A percentile compares a stretch with the other conserved stretches of the same genome.
phyloP scores from a whole-genome alignment of 2,797 vertebrate species.

The Eleutherodactylus coqui region DNA sequence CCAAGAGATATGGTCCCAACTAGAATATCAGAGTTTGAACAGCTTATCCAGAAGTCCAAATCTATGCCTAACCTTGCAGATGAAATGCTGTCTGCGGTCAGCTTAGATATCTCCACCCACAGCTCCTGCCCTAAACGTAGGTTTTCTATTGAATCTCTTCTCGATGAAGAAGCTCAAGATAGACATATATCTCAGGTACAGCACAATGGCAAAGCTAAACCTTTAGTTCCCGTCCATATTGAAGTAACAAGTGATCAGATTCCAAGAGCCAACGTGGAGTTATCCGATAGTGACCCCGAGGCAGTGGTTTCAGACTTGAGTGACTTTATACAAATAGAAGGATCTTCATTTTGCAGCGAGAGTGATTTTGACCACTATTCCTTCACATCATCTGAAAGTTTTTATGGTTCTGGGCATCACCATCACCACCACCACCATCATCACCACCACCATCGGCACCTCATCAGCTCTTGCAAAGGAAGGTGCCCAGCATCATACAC shows the following conservation, averaged over 20 bases:
- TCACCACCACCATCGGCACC: constrained; percentile 87
- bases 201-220: constrained; percentile 71
- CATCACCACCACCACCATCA: constrained; percentile 85
- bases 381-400: constrained; percentile 95
- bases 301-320: constrained; percentile 93
- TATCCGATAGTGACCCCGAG: constrained; percentile 93
- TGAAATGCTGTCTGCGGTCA: constrained; percentile 84
- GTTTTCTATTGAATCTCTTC: constrained; percentile 93
- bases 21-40: constrained; percentile 93
- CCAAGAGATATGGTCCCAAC: constrained; percentile 92
- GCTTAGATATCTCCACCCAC: constrained; percentile 82
- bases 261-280: constrained; percentile 76
- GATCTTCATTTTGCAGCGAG: constrained; percentile 97
- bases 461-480: constrained; percentile 95
- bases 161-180: constrained; percentile 87
- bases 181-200: constrained; percentile 84
- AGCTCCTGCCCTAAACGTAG: constrained; percentile 87
- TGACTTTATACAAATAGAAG: constrained; percentile 94
- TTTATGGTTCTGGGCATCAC: constrained; percentile 88
- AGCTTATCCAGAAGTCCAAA: constrained; percentile 95
- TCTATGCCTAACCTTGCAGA: constrained; percentile 97
- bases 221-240: constrained; percentile 81
- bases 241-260: constrained; percentile 81
- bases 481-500: constrained; percentile 96
- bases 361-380: constrained; percentile 97